These are phyloP conservation scores for Eulimnadia texana DNA, from an alignment of 1,140 invertebrate genomes.

Conservation along the genomic window DNA sequence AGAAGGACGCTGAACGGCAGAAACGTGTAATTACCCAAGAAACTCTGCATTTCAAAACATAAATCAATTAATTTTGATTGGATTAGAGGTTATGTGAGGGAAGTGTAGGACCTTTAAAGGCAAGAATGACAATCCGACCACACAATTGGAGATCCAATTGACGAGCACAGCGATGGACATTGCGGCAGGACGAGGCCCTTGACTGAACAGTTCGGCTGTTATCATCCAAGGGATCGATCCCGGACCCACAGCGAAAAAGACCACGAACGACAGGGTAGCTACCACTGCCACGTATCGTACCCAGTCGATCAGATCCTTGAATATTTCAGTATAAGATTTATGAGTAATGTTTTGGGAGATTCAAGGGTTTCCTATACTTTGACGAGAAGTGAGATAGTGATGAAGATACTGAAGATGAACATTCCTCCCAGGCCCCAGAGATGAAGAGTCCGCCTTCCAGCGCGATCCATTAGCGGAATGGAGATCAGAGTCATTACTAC, in stretches of 20 bases:
- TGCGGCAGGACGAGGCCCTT: constrained; percentile 87
- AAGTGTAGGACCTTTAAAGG: constrained; percentile 84
- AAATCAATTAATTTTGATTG: constrained; percentile 8
- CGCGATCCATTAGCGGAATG: constrained; percentile 89
- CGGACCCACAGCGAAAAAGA: constrained; percentile 91
- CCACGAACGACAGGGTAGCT: constrained; percentile 82
- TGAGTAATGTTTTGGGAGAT: background rate
- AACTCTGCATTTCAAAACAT: constrained; percentile 46
- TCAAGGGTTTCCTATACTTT: constrained; percentile 47
- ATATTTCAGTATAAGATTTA: constrained; percentile 60
- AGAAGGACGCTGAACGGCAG: constrained; percentile 91
- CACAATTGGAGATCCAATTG: constrained; percentile 97
- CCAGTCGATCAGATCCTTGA: constrained; percentile 95
- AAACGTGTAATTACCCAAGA: constrained; percentile 88
- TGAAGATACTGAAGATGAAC: constrained; percentile 94
- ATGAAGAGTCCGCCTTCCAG: constrained; percentile 83
- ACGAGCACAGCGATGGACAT: constrained; percentile 95
- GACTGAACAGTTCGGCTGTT: constrained; percentile 93
- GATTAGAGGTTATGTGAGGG: no score
- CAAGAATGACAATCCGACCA: constrained; percentile 89
- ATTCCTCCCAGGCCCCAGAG: constrained; percentile 88
- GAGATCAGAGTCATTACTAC: constrained; percentile 91
- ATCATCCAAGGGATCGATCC: constrained; percentile 99
- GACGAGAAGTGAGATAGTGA: constrained; percentile 89
- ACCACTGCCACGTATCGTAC: constrained; percentile 91